Conservation (phyloP, 2,888 invertebrate species). For the Pristionchus arcanus region DNA sequence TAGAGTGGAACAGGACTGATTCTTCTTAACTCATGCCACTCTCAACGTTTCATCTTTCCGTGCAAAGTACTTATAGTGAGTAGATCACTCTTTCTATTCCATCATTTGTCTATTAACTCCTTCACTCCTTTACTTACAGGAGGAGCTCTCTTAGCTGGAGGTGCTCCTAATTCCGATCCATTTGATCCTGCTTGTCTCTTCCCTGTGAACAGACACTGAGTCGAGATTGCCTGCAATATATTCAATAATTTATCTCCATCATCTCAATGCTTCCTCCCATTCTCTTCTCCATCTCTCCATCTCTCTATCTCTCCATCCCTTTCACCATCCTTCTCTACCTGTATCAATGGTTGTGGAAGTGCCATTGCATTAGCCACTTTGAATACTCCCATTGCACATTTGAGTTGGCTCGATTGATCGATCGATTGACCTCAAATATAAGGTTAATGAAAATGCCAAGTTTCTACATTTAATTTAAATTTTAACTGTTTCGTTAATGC, state of each 20-base stretch:
- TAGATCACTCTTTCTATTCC: not conserved
- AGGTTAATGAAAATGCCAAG: not conserved
- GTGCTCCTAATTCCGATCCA: constrained; percentile 53
- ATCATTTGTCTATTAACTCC: not conserved
- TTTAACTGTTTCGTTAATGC: no score
- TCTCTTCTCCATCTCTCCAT: no score
- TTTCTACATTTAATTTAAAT: no score
- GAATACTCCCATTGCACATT: constrained; percentile 46
- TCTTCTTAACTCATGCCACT: constrained; percentile 11
- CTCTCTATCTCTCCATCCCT: not conserved
- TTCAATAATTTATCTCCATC: not conserved
- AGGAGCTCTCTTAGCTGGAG: constrained; percentile 40
- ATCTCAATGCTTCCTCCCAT: not conserved
- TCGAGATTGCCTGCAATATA: constrained; percentile 36
- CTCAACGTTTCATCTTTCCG: constrained; percentile 35
- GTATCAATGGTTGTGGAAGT: constrained; percentile 39
- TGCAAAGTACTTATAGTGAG: not conserved
- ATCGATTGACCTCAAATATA: not conserved
- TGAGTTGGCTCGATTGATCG: constrained; percentile 19
- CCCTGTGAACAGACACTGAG: constrained; percentile 6
- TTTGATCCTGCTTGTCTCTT: constrained; percentile 34
- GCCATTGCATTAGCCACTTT: not conserved
- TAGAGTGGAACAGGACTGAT: not conserved
- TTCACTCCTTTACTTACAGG: constrained; percentile 38
- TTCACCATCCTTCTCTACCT: constrained; percentile 4